Percentiles rank a stretch among this genome's conserved stretches.
Conservation (phyloP, 2,797 vertebrate genomes). For the Spinibarbus caldwelli region DNA sequence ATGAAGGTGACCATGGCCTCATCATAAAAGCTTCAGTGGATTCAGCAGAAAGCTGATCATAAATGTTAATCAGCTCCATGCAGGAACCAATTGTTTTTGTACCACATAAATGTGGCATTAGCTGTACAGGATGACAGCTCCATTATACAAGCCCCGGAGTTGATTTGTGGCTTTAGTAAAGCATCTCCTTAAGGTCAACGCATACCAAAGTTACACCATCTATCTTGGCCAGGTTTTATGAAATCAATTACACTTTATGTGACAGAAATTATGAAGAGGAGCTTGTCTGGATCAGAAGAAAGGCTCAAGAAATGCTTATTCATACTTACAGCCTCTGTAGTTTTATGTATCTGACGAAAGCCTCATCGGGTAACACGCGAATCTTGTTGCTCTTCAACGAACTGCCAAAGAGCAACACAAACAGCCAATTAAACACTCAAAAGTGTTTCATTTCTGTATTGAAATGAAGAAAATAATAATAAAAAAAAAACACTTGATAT, state of each 20-base stretch:
- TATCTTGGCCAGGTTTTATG: neutral
- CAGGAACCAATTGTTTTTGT: neutral
- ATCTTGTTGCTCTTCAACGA: conserved; percentile 59
- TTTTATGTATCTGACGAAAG: conserved; percentile 46
- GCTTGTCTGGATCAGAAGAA: neutral
- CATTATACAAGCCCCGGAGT: neutral
- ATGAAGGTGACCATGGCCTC: conserved; percentile 16
- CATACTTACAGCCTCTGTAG: conserved; percentile 54
- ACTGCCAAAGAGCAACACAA: conserved; percentile 33
- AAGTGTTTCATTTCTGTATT: neutral
- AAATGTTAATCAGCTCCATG: conserved; percentile 15
- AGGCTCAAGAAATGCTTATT: neutral
- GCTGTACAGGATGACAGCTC: neutral
- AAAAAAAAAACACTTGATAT: neutral
- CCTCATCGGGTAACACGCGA: conserved; percentile 29
- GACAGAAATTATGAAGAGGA: neutral
- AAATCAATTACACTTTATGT: conserved; percentile 4
- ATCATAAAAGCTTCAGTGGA: conserved; percentile 17
- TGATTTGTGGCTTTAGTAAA: conserved; percentile 22
- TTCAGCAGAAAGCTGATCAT: conserved; percentile 14
- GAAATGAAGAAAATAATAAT: neutral
- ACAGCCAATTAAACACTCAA: neutral
- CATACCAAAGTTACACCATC: conserved; percentile 3
- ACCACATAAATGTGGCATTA: neutral
- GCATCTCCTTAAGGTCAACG: neutral